These are phyloP conservation scores for Lateolabrax maculatus DNA, from an alignment of 2,797 vertebrate species.

Conservation along the genomic window DNA sequence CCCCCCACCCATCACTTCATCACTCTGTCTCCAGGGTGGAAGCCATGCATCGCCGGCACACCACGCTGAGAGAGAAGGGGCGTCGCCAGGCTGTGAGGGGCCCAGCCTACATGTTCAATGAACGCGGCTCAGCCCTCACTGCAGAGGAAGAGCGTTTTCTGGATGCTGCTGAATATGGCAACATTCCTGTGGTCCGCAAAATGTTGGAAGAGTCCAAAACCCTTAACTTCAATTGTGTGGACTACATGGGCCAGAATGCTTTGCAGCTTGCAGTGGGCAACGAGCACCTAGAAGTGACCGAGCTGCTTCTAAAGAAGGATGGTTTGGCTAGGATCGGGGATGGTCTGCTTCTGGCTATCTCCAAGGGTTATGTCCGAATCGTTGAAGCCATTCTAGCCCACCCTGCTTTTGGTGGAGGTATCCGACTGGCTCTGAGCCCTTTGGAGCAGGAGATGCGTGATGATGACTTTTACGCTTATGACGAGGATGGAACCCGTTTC, in stretches of 20 bases:
- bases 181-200: constrained; percentile 97
- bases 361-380: constrained; percentile 96
- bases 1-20: constrained; percentile 16
- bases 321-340: constrained; percentile 94
- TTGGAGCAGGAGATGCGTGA: constrained; percentile 95
- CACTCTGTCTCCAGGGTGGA: constrained; percentile 83
- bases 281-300: constrained; percentile 96
- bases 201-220: constrained; percentile 98
- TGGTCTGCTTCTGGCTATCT: constrained; percentile 93
- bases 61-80: constrained; percentile 95
- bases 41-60: constrained; percentile 95
- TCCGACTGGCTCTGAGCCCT: constrained; percentile 91
- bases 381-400: constrained; percentile 96
- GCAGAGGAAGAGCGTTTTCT: constrained; percentile 95
- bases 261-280: constrained; percentile 96
- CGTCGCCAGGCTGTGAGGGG: constrained; percentile 95
- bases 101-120: constrained; percentile 98
- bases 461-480: constrained; percentile 96
- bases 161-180: constrained; percentile 96
- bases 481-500: constrained; percentile 96
- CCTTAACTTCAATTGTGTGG: constrained; percentile 96
- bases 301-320: constrained; percentile 95
- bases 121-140: constrained; percentile 94
- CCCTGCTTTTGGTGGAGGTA: constrained; percentile 91
- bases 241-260: constrained; percentile 98